Percentiles rank a stretch among this genome's conserved stretches.
Conservation (phyloP, 1,140 invertebrate genomes). For the Tribolium madens region DNA sequence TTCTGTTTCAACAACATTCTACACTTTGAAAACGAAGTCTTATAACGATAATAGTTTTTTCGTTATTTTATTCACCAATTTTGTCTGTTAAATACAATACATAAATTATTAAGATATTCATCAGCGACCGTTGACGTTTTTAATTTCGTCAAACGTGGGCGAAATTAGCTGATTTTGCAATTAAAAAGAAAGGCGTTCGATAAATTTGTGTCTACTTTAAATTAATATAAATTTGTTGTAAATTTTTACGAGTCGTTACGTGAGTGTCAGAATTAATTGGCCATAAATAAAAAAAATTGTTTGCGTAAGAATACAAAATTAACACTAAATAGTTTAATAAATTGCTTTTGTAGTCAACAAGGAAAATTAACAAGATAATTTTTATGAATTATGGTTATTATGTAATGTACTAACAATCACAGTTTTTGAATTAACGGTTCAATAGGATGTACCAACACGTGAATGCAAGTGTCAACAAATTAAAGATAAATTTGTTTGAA, state of each 20-base stretch:
- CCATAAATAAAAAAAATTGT: conserved; percentile 10
- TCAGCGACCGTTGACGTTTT: not conserved
- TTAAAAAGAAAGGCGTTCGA: conserved; percentile 6
- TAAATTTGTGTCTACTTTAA: conserved; percentile 21
- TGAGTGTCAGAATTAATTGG: not conserved
- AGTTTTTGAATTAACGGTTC: conserved; percentile 11
- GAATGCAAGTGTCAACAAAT: not conserved
- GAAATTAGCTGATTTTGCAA: conserved; percentile 25
- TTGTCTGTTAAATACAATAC: too few species aligned
- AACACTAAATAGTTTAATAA: conserved; percentile 8
- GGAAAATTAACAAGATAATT: conserved; percentile 12
- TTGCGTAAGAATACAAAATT: conserved; percentile 20
- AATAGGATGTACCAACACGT: not conserved
- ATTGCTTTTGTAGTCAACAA: not conserved
- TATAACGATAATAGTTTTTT: not conserved
- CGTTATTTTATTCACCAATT: not conserved
- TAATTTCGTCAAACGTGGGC: conserved; percentile 9
- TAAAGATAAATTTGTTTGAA: not conserved
- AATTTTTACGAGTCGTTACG: conserved; percentile 4
- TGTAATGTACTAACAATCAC: not conserved
- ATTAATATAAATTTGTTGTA: conserved; percentile 28
- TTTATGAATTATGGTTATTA: conserved; percentile 14
- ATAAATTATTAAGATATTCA: conserved; percentile 29
- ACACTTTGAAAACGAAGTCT: too few species aligned
- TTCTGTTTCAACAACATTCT: too few species aligned